Base-by-base conservation (phyloP, 1,140 invertebrate genomes). In the Sarcophaga bullata region DNA sequence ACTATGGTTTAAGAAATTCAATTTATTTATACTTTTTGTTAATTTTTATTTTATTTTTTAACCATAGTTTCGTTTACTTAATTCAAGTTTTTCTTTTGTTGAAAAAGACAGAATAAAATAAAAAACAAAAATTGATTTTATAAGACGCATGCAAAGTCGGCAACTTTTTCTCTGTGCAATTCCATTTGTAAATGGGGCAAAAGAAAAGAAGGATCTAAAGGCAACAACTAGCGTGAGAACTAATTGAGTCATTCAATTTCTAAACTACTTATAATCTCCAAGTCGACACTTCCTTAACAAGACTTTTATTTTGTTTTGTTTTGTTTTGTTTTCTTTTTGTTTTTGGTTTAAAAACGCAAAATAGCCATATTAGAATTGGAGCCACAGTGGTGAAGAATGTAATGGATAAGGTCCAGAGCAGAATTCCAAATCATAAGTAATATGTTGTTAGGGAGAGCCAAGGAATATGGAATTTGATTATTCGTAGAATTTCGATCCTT, bases 171-270 rank as follows among this genome's bases (percentile, higher is more conserved):
- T 58, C 3, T 9, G 62, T 6, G n/a, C 7, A 68, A n/a, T 68
- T 68, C 25, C 25, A 37, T 37, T 37, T 37, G 25, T 37, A 37
- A 37, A 37, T 1, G 25, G 25, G 25, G 25, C 50, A 52, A 52
- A 52, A 52, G 13, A 52, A 52, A 68, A 19, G 8, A 68, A 68
- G 17, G 17, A 17, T 19, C 7, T 19, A 19, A 68, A 68, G 62
- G 15, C 17, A 15, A 52, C 80, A 81, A 80, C 52, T 52, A 81
- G 80, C 52, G 80, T 81, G 80, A 81, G 80, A 81, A 81, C 80
- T 81, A 81, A 81, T 81, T 81, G 80, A 81, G 80, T 58, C 80
- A 81, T 81, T 81, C 80, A 72, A 81, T 58, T 72, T 50, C 50
- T 50, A 78, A 78, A 37, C 25, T 37, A 37, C 25, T n/a, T 78